These are phyloP conservation scores for Platycnemis pennipes DNA, from an alignment of 2,888 invertebrate genomes.

Conservation along the genomic window DNA sequence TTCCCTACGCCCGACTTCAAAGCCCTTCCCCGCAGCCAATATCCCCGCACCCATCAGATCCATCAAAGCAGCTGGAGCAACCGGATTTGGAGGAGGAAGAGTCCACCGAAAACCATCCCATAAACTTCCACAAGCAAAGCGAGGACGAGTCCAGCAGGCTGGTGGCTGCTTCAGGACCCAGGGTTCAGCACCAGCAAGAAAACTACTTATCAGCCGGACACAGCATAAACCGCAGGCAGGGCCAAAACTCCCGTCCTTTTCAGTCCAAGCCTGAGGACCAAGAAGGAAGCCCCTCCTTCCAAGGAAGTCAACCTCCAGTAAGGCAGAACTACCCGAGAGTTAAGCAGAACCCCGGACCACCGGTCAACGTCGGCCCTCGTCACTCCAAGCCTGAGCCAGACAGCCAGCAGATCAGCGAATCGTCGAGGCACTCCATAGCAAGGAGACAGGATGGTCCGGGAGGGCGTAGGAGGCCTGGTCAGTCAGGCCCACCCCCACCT, in stretches of 20 bases:
- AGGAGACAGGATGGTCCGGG: slow-evolving; percentile 30
- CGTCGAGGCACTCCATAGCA: slow-evolving; percentile 35
- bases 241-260: background rate
- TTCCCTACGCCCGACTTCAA: slow-evolving; percentile 28
- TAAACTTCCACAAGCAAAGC: slow-evolving; percentile 3
- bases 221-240: slow-evolving; percentile 12
- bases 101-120: background rate
- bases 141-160: background rate
- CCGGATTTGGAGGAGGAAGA: background rate
- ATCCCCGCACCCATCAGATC: background rate
- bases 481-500: background rate
- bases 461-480: background rate
- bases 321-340: background rate
- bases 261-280: background rate
- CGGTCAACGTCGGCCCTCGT: background rate
- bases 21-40: background rate
- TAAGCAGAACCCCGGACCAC: background rate
- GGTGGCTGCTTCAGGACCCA: background rate
- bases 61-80: background rate
- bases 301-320: background rate
- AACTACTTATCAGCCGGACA: background rate
- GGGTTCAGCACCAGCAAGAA: background rate
- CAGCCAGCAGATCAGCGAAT: background rate
- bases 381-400: slow-evolving; percentile 47
- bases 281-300: background rate